Percentiles rank a stretch among this genome's conserved stretches.
Evolutionary conservation across 2,797 vertebrate species (phyloP).

Genomic region (Paratrypauchen microcephalus): DNA sequence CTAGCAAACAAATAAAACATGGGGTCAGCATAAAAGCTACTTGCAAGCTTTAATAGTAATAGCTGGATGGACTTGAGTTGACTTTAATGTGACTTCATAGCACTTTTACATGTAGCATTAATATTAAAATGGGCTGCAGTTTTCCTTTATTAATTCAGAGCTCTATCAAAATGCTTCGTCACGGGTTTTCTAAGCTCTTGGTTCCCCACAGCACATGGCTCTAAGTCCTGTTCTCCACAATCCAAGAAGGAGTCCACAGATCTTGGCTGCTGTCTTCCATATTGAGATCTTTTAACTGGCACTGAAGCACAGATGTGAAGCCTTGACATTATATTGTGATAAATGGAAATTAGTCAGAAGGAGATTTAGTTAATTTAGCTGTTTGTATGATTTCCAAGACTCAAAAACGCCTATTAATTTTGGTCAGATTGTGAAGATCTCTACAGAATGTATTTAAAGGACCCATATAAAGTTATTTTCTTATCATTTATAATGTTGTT

Average conservation of each 20-base stretch:
- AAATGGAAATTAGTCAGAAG: not conserved
- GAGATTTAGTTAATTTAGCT: too few species aligned
- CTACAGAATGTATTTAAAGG: too few species aligned
- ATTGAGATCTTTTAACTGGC: constrained; percentile 29
- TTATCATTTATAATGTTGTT: too few species aligned
- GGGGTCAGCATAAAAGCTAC: not conserved
- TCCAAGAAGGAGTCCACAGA: constrained; percentile 41
- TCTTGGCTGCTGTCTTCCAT: constrained; percentile 45
- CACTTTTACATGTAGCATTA: not conserved
- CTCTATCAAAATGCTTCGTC: constrained; percentile 28
- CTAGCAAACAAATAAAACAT: not conserved
- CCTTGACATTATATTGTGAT: constrained; percentile 6
- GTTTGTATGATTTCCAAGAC: too few species aligned
- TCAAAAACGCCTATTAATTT: too few species aligned
- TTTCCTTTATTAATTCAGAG: constrained; percentile 31
- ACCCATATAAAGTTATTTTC: too few species aligned
- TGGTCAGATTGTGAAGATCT: too few species aligned
- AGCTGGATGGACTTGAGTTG: not conserved
- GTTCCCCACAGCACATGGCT: constrained; percentile 49
- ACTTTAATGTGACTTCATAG: not conserved
- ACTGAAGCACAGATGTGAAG: constrained; percentile 12
- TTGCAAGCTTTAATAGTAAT: not conserved
- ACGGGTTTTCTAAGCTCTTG: constrained; percentile 29
- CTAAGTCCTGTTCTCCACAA: constrained; percentile 40
- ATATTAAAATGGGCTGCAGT: constrained; percentile 16